Conservation (phyloP, 2,113 vertebrate genomes). For the Cephalopholis sonnerati region DNA sequence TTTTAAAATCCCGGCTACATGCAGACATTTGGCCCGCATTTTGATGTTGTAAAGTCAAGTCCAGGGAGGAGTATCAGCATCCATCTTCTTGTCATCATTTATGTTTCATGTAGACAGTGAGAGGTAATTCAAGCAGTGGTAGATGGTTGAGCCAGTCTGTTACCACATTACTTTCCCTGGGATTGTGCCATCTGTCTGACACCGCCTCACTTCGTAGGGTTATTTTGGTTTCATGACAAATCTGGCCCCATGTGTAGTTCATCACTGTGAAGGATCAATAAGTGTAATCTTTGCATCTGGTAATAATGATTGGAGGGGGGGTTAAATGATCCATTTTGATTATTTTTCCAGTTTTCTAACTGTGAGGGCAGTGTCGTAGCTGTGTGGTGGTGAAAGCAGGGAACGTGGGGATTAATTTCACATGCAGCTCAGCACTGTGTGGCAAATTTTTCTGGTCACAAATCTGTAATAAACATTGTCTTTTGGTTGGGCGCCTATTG, state of each 20-base stretch:
- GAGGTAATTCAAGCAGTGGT: not conserved
- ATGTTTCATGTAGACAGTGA: constrained; percentile 20
- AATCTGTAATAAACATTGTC: no score
- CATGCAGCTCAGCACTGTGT: no score
- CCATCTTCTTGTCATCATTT: constrained; percentile 1
- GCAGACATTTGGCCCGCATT: constrained; percentile 6
- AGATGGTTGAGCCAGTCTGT: not conserved
- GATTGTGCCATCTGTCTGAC: not conserved
- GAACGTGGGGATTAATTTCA: no score
- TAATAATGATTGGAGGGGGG: not conserved
- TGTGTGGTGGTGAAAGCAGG: not conserved
- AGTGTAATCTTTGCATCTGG: not conserved
- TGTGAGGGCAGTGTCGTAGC: not conserved
- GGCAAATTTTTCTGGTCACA: no score
- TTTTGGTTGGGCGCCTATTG: no score
- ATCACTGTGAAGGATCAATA: constrained; percentile 3
- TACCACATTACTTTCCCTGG: not conserved
- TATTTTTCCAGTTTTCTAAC: not conserved
- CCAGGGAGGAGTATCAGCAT: constrained; percentile 20
- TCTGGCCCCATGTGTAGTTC: not conserved
- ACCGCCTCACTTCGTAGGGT: not conserved
- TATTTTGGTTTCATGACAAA: not conserved
- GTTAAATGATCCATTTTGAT: not conserved
- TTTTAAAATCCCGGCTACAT: not conserved
- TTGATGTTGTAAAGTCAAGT: constrained; percentile 11